phyloP scores from a whole-genome alignment of 2,113 vertebrate species.

The Calyptomena viridis region DNA sequence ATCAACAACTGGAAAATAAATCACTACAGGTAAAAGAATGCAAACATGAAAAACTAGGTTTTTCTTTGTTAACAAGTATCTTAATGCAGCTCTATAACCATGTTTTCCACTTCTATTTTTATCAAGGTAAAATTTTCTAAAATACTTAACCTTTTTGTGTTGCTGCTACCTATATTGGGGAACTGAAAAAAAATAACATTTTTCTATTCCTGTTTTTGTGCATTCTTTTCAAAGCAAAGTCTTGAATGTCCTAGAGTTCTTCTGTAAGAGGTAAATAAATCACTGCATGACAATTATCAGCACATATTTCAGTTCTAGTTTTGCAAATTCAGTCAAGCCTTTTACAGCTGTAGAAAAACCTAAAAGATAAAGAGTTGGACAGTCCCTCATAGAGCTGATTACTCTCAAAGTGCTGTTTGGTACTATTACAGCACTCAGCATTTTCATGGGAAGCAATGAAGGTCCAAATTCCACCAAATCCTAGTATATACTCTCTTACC shows the following conservation, averaged over 20 bases:
- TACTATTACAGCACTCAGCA: fast-evolving
- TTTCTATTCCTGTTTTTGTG: background rate
- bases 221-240: background rate
- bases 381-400: background rate
- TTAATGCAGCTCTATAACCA: background rate
- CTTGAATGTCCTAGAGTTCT: background rate
- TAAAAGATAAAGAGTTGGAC: background rate
- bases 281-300: background rate
- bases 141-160: background rate
- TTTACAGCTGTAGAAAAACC: background rate
- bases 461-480: background rate
- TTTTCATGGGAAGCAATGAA: background rate
- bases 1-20: background rate
- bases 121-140: background rate
- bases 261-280: background rate
- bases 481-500: background rate
- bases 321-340: background rate
- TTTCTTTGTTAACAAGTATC: background rate
- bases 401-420: background rate
- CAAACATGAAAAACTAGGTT: background rate
- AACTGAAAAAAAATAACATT: background rate
- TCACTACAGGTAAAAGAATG: background rate
- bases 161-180: background rate
- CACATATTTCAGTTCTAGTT: background rate
- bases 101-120: background rate